Evolutionary conservation across 1,140 invertebrate genomes (phyloP).

Genomic region (Proctacanthus coquilletti): DNA sequence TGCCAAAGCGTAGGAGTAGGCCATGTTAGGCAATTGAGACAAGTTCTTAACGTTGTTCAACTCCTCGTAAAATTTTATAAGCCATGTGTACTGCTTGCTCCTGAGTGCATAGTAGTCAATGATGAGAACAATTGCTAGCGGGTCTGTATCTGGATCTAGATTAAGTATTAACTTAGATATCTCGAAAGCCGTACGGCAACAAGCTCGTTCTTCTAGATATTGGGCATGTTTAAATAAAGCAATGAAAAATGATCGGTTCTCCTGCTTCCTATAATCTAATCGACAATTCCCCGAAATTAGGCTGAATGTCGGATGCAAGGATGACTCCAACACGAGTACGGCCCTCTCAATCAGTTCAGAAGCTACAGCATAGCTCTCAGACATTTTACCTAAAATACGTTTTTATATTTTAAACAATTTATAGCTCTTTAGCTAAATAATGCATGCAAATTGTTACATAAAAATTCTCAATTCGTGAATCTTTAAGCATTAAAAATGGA

Average conservation of each 20-base stretch:
- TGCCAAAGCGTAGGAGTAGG: slow-evolving; percentile 68
- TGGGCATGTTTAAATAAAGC: slow-evolving; percentile 72
- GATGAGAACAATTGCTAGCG: slow-evolving; percentile 60
- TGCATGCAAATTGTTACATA: slow-evolving; percentile 8
- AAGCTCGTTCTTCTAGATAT: slow-evolving; percentile 64
- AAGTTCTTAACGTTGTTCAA: slow-evolving; percentile 55
- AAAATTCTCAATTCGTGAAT: background rate
- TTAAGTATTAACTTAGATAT: slow-evolving; percentile 60
- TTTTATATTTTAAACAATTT: background rate
- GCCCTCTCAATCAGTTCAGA: slow-evolving; percentile 65
- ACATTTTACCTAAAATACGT: slow-evolving; percentile 33
- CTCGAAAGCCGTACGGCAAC: slow-evolving; percentile 67
- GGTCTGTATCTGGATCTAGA: slow-evolving; percentile 71
- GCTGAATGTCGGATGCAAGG: slow-evolving; percentile 70
- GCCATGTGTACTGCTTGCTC: slow-evolving; percentile 68
- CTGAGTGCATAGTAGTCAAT: slow-evolving; percentile 80
- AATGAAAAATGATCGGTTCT: slow-evolving; percentile 75
- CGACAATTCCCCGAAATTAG: slow-evolving; percentile 56
- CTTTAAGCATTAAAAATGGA: slow-evolving; percentile 3
- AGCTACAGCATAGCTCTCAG: slow-evolving; percentile 64
- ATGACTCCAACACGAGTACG: slow-evolving; percentile 57
- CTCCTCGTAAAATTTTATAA: slow-evolving; percentile 51
- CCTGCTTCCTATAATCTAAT: slow-evolving; percentile 64
- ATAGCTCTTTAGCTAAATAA: background rate
- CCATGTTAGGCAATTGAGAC: slow-evolving; percentile 73